These are phyloP conservation scores for Emmelina monodactyla DNA, from an alignment of 2,888 invertebrate species.

Conservation along the genomic window DNA sequence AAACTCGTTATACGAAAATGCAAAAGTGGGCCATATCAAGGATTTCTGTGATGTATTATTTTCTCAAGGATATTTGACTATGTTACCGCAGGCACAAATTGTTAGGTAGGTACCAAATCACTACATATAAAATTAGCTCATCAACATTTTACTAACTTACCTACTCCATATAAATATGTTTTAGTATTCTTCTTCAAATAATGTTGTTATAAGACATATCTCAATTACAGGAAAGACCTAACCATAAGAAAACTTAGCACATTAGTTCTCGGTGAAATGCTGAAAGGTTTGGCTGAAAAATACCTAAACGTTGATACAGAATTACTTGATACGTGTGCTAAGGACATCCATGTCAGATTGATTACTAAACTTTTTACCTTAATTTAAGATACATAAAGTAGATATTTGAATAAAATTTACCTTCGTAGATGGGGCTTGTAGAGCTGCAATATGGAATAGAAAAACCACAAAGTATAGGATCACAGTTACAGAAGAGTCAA, in stretches of 20 bases:
- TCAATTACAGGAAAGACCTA: slow-evolving; percentile 33
- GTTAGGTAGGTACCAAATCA: slow-evolving; percentile 25
- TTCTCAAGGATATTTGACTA: slow-evolving; percentile 36
- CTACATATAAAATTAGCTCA: too few species aligned
- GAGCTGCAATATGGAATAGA: slow-evolving; percentile 46
- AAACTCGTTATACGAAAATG: slow-evolving; percentile 30
- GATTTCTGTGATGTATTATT: slow-evolving; percentile 46
- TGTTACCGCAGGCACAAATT: slow-evolving; percentile 43
- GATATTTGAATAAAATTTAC: slow-evolving; percentile 1
- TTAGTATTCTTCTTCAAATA: too few species aligned
- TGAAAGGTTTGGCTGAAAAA: slow-evolving; percentile 40
- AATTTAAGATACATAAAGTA: neutral
- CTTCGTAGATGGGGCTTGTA: slow-evolving; percentile 42
- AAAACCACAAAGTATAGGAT: slow-evolving; percentile 34
- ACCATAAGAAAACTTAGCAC: slow-evolving; percentile 44
- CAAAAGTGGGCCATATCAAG: slow-evolving; percentile 21
- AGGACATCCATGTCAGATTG: slow-evolving; percentile 48
- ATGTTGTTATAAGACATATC: too few species aligned
- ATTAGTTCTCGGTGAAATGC: slow-evolving; percentile 41
- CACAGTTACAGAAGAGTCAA: slow-evolving; percentile 37
- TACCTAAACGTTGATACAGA: slow-evolving; percentile 27
- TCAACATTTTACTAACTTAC: too few species aligned
- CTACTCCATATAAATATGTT: too few species aligned
- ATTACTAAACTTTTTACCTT: too few species aligned
- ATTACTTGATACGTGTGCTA: slow-evolving; percentile 23